phyloP scores from a whole-genome alignment of 2,113 vertebrate species.

The Ranitomeya variabilis region DNA sequence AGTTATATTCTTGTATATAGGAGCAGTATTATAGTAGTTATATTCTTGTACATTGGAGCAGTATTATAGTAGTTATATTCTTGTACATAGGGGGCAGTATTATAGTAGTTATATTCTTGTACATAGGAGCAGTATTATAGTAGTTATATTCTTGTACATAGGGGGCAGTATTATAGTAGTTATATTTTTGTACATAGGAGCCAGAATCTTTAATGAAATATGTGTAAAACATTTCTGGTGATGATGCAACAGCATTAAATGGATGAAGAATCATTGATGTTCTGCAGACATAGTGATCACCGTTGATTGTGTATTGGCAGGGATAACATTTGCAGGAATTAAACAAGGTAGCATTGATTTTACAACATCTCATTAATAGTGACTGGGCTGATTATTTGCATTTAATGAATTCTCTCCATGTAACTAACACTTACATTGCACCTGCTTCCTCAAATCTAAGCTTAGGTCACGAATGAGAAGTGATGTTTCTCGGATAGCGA shows the following conservation, averaged over 20 bases:
- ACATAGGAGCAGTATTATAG: too few relatives aligned
- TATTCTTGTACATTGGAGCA: constrained; percentile 9
- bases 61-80: not conserved
- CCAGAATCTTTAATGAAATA: not conserved
- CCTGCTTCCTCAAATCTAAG: not conserved
- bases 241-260: not conserved
- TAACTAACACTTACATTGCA: constrained; percentile 25
- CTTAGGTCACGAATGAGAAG: not conserved
- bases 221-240: not conserved
- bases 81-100: too few relatives aligned
- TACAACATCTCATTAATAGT: constrained; percentile 33
- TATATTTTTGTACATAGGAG: not conserved
- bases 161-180: too few relatives aligned
- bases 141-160: too few relatives aligned
- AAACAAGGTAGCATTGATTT: constrained; percentile 36
- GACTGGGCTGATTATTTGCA: constrained; percentile 18
- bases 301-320: constrained; percentile 7
- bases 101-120: too few relatives aligned
- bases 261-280: not conserved
- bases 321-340: constrained; percentile 25
- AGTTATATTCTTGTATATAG: not conserved
- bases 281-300: not conserved
- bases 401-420: constrained; percentile 38
- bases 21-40: constrained; percentile 7
- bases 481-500: not conserved